A percentile compares a stretch with the other conserved stretches of the same genome.
phyloP scores from a whole-genome alignment of 2,888 invertebrate genomes.

The Lordiphosa andalusiaca region DNA sequence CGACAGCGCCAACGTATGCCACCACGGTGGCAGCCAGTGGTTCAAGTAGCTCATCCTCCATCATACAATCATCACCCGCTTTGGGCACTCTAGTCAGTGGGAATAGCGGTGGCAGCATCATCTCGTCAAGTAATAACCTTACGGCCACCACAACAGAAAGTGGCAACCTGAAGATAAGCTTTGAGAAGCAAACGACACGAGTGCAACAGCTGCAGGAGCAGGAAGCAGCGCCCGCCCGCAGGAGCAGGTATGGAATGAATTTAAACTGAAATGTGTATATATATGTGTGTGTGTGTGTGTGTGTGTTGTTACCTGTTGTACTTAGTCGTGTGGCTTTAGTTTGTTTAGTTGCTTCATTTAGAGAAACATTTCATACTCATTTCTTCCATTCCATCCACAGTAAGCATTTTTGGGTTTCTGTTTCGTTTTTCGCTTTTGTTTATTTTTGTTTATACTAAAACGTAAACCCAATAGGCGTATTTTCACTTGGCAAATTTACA shows the following conservation, averaged over 20 bases:
- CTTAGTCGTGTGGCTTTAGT: conserved; percentile 26
- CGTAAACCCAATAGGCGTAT: no score
- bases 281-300: conserved; percentile 1
- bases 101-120: conserved; percentile 28
- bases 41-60: conserved; percentile 44
- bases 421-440: neutral
- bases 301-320: conserved; percentile 50
- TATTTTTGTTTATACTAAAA: no score
- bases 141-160: conserved; percentile 80
- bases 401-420: no score
- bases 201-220: conserved; percentile 80
- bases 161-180: conserved; percentile 82
- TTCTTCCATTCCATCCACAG: neutral
- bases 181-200: conserved; percentile 82
- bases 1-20: conserved; percentile 21
- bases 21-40: conserved; percentile 27
- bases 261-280: neutral
- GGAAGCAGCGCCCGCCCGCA: conserved; percentile 82
- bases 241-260: conserved; percentile 51
- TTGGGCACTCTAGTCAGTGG: conserved; percentile 49
- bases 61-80: conserved; percentile 75
- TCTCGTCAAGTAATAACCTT: conserved; percentile 57
- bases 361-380: no score
- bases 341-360: neutral
- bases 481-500: no score